Conservation (phyloP, 2,113 vertebrate genomes). For the Climacteris rufus region DNA sequence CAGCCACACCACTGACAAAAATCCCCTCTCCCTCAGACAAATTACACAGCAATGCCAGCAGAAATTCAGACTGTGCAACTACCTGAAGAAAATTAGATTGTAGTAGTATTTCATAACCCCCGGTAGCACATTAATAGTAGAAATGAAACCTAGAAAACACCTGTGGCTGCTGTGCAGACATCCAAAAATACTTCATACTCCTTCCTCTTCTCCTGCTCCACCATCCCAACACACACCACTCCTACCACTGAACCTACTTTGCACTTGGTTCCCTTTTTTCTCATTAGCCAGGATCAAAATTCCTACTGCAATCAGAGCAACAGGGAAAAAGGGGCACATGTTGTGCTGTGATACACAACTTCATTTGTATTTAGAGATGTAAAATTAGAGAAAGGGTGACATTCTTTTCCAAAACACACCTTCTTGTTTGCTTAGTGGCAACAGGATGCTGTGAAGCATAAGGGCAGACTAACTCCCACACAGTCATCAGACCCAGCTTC, state of each 20-base stretch:
- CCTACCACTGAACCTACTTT: not conserved
- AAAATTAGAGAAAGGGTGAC: not conserved
- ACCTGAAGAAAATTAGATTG: not conserved
- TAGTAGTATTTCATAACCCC: not conserved
- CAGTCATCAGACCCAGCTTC: not conserved
- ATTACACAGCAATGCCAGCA: not conserved
- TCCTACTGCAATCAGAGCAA: not conserved
- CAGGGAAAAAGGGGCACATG: not conserved
- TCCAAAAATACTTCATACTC: not conserved
- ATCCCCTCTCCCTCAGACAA: not conserved
- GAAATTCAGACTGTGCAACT: not conserved
- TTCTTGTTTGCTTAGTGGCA: not conserved
- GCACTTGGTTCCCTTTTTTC: fast-evolving
- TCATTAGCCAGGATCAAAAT: not conserved
- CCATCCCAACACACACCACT: not conserved
- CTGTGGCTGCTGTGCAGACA: not conserved
- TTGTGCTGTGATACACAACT: not conserved
- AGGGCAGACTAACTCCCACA: not conserved
- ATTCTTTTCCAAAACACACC: not conserved
- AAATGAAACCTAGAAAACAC: not conserved
- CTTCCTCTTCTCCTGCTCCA: not conserved
- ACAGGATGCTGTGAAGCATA: not conserved
- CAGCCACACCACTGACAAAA: not conserved
- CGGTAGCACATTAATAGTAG: not conserved
- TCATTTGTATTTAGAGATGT: not conserved